Base-by-base conservation (phyloP, 2,888 invertebrate genomes). In the Conus canariensis region DNA sequence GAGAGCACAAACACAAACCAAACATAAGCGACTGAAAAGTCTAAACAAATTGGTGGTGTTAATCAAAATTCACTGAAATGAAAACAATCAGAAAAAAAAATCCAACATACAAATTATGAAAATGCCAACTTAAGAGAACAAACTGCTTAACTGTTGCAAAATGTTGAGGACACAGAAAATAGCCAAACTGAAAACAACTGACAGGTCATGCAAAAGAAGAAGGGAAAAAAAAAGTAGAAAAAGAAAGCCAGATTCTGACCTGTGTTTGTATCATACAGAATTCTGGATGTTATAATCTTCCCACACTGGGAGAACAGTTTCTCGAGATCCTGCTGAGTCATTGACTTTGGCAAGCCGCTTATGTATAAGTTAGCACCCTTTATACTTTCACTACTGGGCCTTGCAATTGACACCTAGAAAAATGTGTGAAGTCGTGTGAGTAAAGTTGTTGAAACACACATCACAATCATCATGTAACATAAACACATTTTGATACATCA, bases 311-410 rank as follows among this genome's bases (percentile, higher is more conserved):
- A 95, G 94, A 96, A 96, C 93, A 96, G 95, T 92, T 94, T 93
- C 94, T 96, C 96, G 93, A 96, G 94, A 93, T 96, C 96, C 91
- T 94, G 94, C 93, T 96, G 96, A 86, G 96, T 95, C 95, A 96
- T 95, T 92, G 94, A 95, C 94, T 96, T 96, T 90, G 96, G 96
- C 92, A 96, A 93, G 90, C 96, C 96, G 95, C 96, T 96, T 93
- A 96, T 96, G 95, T 96, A 96, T 93, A 96, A 95, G 95, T 96
- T 96, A 92, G 96, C 96, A 91, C 96, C 96, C 94, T 96, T 96
- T 91, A 96, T 96, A 92, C 95, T 95, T 93, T 96, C 96, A 94
- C 96, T 95, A 95, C 96, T 96, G 90, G 96, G 96, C 93, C 96
- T 94, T 92, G 96, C 96, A 93, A 95, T 94, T 92, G 96, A 96